Evolutionary conservation across 2,888 invertebrate species (phyloP), one percentile per base, ranked within the genome.

Genomic region (Melanostoma scalare): DNA sequence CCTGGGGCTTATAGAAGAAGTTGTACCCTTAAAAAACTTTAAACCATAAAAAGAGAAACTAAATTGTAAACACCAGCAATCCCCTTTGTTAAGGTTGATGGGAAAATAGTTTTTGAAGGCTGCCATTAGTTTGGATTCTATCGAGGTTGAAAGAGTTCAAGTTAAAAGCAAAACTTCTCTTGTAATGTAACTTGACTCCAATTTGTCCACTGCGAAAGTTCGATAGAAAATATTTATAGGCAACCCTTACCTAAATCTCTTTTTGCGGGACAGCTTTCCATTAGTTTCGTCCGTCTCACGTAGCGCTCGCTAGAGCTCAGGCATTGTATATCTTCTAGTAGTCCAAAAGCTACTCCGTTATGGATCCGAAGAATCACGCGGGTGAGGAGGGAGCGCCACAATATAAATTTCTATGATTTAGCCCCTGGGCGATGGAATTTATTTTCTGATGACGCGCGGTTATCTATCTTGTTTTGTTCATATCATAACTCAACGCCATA

Each of bases 391-490:
- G 40, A 8, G 40, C 20, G 36, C 63, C 38, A 56, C 63, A 40
- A 63, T 61, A 68, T 33, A 67, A 31, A 73, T 72, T 75, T 79
- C 79, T 79, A 84, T 78, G 74, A 75, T 84, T 79, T 84, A 68
- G 75, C 79, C 84, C 78, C 67, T 36, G 55, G 75, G 71, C 75
- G 48, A 78, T 75, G 69, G 84, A 79, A 84, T 71, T 75, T 75
- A 71, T 75, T 74, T 65, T 53, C 69, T 50, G 53, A 76, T 68
- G 73, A 77, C 60, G 67, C 55, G 55, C 61, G 53, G 68, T 65
- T 76, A 71, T 71, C 35, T 71, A 81, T 71, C 69, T 44, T 52
- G 31, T 46, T 67, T 56, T 65, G 48, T 68, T 68, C 73, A 53
- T 61, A 61, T 67, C 60, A 72, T 63, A 67, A 75, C 69, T 82